phyloP scores from a whole-genome alignment of 2,888 invertebrate species.

The Diadromus collaris region DNA sequence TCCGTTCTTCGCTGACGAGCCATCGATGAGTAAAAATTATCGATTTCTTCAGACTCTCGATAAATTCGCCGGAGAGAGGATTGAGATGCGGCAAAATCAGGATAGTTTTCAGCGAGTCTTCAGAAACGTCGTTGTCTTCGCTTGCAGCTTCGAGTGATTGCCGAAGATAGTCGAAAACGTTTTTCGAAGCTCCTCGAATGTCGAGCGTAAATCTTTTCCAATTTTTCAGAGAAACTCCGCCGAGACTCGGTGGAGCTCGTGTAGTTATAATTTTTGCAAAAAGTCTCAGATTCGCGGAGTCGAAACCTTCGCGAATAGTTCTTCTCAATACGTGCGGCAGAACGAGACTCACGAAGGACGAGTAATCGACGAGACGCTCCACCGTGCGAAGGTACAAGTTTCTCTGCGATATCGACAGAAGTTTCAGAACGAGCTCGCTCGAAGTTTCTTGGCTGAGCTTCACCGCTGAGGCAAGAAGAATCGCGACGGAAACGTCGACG shows the following conservation, averaged over 20 bases:
- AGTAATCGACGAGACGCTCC: slow-evolving; percentile 84
- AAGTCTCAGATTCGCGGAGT: slow-evolving; percentile 82
- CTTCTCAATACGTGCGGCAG: slow-evolving; percentile 85
- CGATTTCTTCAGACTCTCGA: slow-evolving; percentile 64
- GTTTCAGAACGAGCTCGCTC: slow-evolving; percentile 85
- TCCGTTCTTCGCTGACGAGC: slow-evolving; percentile 54
- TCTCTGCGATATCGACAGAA: slow-evolving; percentile 83
- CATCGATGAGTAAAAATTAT: slow-evolving; percentile 64
- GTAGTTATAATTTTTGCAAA: slow-evolving; percentile 85
- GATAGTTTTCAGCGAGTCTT: slow-evolving; percentile 69
- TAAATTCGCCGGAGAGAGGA: slow-evolving; percentile 64
- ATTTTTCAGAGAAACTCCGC: slow-evolving; percentile 83
- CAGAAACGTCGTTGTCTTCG: slow-evolving; percentile 64
- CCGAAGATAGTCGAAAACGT: slow-evolving; percentile 65
- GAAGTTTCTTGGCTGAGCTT: slow-evolving; percentile 88
- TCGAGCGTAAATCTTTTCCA: slow-evolving; percentile 86
- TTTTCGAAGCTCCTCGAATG: slow-evolving; percentile 73
- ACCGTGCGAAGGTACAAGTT: slow-evolving; percentile 85
- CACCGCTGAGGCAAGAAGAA: slow-evolving; percentile 81
- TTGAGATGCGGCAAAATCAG: slow-evolving; percentile 75
- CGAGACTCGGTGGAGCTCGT: slow-evolving; percentile 85
- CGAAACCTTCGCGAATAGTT: slow-evolving; percentile 81
- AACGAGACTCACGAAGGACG: slow-evolving; percentile 88
- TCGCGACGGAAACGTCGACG: slow-evolving; percentile 68
- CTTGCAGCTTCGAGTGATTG: slow-evolving; percentile 66